These are phyloP conservation scores for Drosophila atroscutellata DNA, from an alignment of 2,888 invertebrate species.

Conservation along the genomic window DNA sequence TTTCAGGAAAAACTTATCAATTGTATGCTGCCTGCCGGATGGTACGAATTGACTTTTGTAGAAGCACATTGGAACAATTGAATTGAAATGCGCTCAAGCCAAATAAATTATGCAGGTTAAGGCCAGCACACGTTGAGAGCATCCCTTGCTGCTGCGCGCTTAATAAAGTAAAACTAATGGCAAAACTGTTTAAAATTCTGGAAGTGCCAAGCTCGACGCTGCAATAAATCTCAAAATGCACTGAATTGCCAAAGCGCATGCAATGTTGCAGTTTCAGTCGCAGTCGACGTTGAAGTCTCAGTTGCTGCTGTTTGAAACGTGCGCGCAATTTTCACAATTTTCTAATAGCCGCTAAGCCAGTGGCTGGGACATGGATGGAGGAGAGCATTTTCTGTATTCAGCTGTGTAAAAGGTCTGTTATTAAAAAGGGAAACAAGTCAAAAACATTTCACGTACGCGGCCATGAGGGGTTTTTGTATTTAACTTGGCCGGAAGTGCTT, in stretches of 20 bases:
- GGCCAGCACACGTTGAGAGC: constrained; percentile 36
- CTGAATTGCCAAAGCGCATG: constrained; percentile 71
- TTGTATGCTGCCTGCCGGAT: background rate
- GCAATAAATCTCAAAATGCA: constrained; percentile 77
- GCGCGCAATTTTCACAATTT: constrained; percentile 79
- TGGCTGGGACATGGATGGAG: background rate
- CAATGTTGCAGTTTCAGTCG: constrained; percentile 42
- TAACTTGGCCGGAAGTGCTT: constrained; percentile 71
- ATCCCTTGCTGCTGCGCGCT: constrained; percentile 42
- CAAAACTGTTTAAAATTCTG: constrained; percentile 74
- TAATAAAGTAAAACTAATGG: constrained; percentile 73
- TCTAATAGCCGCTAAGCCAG: constrained; percentile 73
- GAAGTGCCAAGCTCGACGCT: constrained; percentile 44
- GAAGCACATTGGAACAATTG: constrained; percentile 11
- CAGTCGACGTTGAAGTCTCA: constrained; percentile 6
- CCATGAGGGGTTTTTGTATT: constrained; percentile 51
- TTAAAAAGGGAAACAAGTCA: constrained; percentile 56
- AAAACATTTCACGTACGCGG: constrained; percentile 69
- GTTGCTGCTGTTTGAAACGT: constrained; percentile 59
- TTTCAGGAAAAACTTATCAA: background rate
- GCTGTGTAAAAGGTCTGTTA: constrained; percentile 36
- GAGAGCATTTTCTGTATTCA: background rate
- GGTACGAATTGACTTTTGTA: background rate
- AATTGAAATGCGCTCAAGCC: constrained; percentile 59
- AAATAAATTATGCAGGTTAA: constrained; percentile 71